Percentiles rank a stretch among this genome's conserved stretches.
phyloP scores from a whole-genome alignment of 2,113 vertebrate genomes.

The Hydropotes inermis region DNA sequence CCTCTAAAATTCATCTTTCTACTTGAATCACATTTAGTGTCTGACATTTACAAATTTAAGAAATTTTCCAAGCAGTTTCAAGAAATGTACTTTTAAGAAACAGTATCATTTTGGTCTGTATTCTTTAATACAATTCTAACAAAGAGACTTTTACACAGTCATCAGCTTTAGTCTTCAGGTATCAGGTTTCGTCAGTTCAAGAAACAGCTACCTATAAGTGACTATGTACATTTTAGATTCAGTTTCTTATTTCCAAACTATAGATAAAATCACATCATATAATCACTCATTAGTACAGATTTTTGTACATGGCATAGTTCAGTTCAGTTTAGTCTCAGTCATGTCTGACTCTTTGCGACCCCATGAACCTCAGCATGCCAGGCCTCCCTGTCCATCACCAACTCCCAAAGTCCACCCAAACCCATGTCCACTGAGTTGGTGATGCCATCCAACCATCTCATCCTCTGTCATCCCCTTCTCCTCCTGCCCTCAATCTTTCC shows the following conservation, averaged over 20 bases:
- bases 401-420: neutral
- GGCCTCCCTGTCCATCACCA: neutral
- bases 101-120: neutral
- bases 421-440: fast-evolving
- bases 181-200: neutral
- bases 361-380: fast-evolving
- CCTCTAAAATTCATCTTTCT: neutral
- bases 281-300: neutral
- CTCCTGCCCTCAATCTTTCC: neutral
- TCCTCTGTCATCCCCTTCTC: neutral
- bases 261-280: neutral
- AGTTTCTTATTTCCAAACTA: neutral
- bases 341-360: fast-evolving
- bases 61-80: neutral
- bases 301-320: neutral
- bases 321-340: neutral
- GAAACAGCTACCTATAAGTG: neutral
- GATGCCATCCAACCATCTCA: neutral
- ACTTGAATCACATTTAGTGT: neutral
- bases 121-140: neutral
- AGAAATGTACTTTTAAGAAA: neutral
- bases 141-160: neutral
- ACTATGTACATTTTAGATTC: neutral
- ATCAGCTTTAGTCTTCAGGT: neutral
- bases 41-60: neutral